phyloP scores from a whole-genome alignment of 2,797 vertebrate species.

The Sitta carolinensis region DNA sequence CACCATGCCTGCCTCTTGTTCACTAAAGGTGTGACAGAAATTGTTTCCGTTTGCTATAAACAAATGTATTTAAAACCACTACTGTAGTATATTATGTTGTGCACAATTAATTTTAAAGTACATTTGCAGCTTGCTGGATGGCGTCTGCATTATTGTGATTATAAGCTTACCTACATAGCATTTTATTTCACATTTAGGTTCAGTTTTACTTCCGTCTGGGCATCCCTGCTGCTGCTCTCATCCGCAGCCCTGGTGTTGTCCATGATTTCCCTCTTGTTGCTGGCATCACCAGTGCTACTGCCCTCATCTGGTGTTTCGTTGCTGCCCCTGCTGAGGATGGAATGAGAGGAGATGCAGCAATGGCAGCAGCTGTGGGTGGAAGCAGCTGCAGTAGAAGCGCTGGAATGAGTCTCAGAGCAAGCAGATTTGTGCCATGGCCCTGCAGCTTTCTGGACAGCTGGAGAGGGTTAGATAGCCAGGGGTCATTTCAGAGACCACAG shows the following conservation, averaged over 20 bases:
- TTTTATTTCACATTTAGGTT: not conserved
- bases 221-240: not conserved
- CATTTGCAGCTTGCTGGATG: not conserved
- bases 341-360: accelerated
- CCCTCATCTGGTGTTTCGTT: accelerated
- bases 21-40: not conserved
- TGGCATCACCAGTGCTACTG: accelerated
- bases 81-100: not conserved
- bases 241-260: not conserved
- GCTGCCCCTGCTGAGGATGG: accelerated
- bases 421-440: not conserved
- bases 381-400: not conserved
- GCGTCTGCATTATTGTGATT: not conserved
- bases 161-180: not conserved
- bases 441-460: not conserved
- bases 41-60: not conserved
- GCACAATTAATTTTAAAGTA: not conserved
- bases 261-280: not conserved
- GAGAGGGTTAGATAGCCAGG: not conserved
- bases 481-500: not conserved
- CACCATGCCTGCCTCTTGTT: not conserved
- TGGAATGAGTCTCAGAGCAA: not conserved
- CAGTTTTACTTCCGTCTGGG: not conserved
- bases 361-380: not conserved
- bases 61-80: not conserved